These are phyloP conservation scores for Pseudorhiza aurosa DNA, from an alignment of 30 jellyfish, hydroid and myxozoan species.

Conservation along the genomic window DNA sequence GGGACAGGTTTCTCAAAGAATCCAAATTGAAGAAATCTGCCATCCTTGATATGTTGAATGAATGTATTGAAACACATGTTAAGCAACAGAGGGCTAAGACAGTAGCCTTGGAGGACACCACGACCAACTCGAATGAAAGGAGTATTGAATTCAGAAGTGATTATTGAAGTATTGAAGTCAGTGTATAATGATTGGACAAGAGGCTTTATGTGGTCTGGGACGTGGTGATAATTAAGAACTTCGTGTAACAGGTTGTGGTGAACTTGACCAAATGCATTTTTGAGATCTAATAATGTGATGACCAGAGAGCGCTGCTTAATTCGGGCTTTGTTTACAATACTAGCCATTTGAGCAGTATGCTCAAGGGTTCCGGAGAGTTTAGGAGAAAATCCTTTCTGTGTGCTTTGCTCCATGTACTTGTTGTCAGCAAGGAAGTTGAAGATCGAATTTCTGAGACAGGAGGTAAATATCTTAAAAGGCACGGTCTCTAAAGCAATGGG, in stretches of 20 bases:
- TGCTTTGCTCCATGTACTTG: slow-evolving; percentile 13
- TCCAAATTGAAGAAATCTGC: not conserved
- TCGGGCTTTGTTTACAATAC: slow-evolving; percentile 37
- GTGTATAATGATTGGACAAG: slow-evolving; percentile 17
- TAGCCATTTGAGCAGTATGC: slow-evolving; percentile 37
- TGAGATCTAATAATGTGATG: slow-evolving; percentile 13
- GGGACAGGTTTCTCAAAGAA: slow-evolving; percentile 14
- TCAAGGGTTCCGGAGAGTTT: slow-evolving; percentile 34
- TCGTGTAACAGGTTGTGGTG: slow-evolving; percentile 12
- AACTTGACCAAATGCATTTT: slow-evolving; percentile 23
- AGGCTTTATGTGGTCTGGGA: slow-evolving; percentile 7
- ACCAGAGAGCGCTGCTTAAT: slow-evolving; percentile 23
- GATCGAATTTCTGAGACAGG: slow-evolving; percentile 22
- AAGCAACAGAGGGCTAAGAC: slow-evolving; percentile 12
- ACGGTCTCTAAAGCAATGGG: slow-evolving; percentile 20
- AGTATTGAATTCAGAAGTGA: not conserved
- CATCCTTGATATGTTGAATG: too few relatives aligned
- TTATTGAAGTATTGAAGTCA: slow-evolving; percentile 7
- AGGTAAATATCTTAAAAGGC: slow-evolving; percentile 19
- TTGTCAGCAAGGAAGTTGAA: not conserved
- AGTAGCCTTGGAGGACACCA: slow-evolving; percentile 7
- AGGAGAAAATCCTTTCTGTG: slow-evolving; percentile 14
- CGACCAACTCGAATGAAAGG: not conserved
- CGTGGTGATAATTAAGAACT: slow-evolving; percentile 18
- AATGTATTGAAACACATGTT: slow-evolving; percentile 8